phyloP scores from a whole-genome alignment of 2,888 invertebrate species.

The Ophonus ardosiacus region DNA sequence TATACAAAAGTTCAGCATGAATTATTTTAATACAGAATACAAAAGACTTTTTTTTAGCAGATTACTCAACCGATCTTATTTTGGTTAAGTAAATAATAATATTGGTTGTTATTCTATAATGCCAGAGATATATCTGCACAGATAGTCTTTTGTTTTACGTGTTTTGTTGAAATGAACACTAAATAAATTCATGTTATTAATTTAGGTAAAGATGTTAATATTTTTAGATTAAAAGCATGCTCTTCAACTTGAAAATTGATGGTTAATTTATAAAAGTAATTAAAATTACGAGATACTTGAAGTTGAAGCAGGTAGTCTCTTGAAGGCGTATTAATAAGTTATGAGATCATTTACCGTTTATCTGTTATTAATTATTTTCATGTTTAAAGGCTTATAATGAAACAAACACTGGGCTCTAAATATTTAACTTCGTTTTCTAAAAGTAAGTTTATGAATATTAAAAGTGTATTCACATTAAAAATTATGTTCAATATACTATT shows the following conservation, averaged over 20 bases:
- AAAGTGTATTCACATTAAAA: neutral
- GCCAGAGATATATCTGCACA: too few relatives aligned
- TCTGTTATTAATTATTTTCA: slow-evolving; percentile 18
- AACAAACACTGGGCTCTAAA: neutral
- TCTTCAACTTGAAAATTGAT: neutral
- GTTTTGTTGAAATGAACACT: too few relatives aligned
- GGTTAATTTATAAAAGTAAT: neutral
- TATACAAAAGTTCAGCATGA: too few relatives aligned
- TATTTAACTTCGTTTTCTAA: neutral
- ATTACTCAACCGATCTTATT: too few relatives aligned
- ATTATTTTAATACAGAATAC: too few relatives aligned
- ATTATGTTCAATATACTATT: neutral
- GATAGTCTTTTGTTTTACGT: too few relatives aligned
- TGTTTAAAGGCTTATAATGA: slow-evolving; percentile 14
- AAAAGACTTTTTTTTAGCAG: too few relatives aligned
- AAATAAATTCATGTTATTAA: too few relatives aligned
- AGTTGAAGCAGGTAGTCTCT: slow-evolving; percentile 7
- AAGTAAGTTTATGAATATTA: neutral
- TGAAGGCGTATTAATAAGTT: slow-evolving; percentile 20
- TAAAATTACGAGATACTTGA: slow-evolving; percentile 12
- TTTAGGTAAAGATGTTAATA: too few relatives aligned
- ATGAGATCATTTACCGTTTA: neutral
- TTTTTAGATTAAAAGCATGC: neutral
- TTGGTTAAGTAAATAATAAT: too few relatives aligned
- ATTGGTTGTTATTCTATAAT: too few relatives aligned